Conservation (phyloP, 35 echinoderm and acorn worm genomes). For the Diadema setosum region DNA sequence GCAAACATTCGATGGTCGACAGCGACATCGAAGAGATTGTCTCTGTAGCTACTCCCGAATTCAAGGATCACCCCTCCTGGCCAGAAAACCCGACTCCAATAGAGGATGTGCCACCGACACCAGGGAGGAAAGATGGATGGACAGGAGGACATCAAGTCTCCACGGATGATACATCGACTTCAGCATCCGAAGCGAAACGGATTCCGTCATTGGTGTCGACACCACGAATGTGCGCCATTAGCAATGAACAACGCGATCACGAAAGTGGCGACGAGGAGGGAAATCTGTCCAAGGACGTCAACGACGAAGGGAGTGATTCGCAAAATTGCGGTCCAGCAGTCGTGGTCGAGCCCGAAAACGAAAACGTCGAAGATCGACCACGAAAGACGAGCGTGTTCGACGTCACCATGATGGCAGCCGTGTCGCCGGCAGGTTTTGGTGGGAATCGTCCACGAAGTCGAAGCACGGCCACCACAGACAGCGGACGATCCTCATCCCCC, state of each 20-base stretch:
- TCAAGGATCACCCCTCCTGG: neutral
- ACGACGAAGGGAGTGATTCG: neutral
- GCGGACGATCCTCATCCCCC: neutral
- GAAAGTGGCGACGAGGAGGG: neutral
- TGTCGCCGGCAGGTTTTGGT: neutral
- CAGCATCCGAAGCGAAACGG: neutral
- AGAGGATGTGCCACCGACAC: neutral
- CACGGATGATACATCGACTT: neutral
- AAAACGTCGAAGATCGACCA: neutral
- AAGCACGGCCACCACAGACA: neutral
- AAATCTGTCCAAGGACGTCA: neutral
- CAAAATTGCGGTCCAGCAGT: neutral
- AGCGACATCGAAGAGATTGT: neutral
- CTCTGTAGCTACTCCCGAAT: neutral
- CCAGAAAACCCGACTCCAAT: neutral
- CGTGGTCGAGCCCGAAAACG: neutral
- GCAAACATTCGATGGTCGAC: neutral
- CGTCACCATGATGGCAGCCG: neutral
- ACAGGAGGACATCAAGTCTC: neutral
- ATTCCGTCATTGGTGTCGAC: neutral
- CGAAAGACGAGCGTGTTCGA: neutral
- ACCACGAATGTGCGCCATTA: neutral
- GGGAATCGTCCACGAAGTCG: neutral
- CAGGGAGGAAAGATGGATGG: neutral
- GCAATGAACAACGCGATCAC: neutral